Conservation (phyloP, 2,888 invertebrate species). For the Norana najaformis region DNA sequence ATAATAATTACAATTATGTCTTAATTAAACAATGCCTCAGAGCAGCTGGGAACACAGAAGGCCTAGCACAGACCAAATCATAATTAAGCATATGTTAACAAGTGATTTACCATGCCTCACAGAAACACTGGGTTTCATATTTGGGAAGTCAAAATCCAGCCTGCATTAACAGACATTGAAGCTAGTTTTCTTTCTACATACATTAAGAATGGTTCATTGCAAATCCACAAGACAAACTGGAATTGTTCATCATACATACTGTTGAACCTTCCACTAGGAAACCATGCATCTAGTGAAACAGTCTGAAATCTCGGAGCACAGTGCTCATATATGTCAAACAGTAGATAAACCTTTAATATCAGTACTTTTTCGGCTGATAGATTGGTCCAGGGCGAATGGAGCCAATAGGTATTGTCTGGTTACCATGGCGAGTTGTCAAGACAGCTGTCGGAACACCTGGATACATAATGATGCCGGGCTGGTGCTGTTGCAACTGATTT, state of each 20-base stretch:
- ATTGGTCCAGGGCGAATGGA: neutral
- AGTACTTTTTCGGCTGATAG: slow-evolving; percentile 9
- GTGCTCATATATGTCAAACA: neutral
- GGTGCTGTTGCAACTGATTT: slow-evolving; percentile 15
- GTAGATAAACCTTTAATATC: neutral
- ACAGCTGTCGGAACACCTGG: slow-evolving; percentile 17
- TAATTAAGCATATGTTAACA: too few relatives aligned
- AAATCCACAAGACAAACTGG: neutral
- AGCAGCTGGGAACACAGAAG: neutral
- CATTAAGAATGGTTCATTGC: neutral
- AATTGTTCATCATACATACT: neutral
- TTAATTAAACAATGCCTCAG: neutral
- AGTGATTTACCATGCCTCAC: too few relatives aligned
- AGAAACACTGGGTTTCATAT: too few relatives aligned
- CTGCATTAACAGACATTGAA: neutral
- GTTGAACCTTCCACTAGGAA: neutral
- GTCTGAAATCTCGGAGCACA: neutral
- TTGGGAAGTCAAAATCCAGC: too few relatives aligned
- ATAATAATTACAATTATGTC: too few relatives aligned
- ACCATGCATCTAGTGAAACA: neutral
- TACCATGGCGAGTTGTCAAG: slow-evolving; percentile 20
- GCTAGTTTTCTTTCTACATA: neutral
- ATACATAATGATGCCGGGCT: neutral
- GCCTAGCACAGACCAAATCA: neutral
- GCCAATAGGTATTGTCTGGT: neutral